Percentiles rank a stretch among this genome's conserved stretches.
These are phyloP conservation scores for Mormoops blainvillei DNA, from an alignment of 2,113 vertebrate species.

Conservation along the genomic window DNA sequence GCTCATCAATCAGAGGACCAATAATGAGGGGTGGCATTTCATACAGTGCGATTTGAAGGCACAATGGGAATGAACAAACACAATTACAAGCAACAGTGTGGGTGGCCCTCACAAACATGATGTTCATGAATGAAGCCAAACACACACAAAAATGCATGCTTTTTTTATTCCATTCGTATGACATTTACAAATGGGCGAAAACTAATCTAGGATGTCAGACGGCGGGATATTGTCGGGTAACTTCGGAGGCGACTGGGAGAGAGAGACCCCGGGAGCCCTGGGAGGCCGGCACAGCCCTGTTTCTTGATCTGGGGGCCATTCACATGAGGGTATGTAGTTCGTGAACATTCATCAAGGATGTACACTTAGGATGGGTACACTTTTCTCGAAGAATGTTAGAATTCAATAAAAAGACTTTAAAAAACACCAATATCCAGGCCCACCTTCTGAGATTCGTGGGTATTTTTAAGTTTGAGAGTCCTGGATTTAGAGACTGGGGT, in stretches of 20 bases:
- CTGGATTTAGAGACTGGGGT: not conserved
- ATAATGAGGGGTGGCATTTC: no score
- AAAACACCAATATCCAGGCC: no score
- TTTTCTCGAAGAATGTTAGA: not conserved
- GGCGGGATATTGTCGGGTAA: not conserved
- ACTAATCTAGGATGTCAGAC: not conserved
- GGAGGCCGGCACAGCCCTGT: accelerated
- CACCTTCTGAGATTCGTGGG: not conserved
- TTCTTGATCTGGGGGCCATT: not conserved
- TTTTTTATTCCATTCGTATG: not conserved
- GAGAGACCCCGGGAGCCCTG: accelerated
- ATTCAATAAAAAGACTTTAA: not conserved
- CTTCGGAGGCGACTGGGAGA: not conserved
- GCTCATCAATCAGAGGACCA: not conserved
- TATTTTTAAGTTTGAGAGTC: not conserved
- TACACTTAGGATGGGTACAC: not conserved
- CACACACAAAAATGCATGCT: not conserved
- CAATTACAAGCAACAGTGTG: not conserved
- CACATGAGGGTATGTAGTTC: not conserved
- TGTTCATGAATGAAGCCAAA: not conserved
- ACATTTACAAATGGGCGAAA: not conserved
- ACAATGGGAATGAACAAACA: not conserved
- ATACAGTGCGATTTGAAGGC: not conserved
- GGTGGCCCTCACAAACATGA: not conserved
- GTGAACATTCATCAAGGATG: not conserved